Conservation (phyloP, 2,113 vertebrate species). For the Cisticola juncidis region DNA sequence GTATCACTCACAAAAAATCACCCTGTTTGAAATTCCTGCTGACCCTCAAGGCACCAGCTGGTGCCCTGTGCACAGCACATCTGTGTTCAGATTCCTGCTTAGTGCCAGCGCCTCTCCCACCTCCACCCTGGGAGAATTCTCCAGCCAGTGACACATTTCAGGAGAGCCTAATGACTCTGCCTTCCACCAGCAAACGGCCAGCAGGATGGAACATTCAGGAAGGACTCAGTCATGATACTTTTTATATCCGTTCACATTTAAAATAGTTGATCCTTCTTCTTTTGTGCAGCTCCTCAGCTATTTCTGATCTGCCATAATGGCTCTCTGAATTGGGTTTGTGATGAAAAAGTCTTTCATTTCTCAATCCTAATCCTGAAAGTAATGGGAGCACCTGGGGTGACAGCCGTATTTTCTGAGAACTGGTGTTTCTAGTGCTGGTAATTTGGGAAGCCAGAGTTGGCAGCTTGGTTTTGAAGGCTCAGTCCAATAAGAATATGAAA, state of each 20-base stretch:
- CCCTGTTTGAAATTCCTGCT: not conserved
- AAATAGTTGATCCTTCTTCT: not conserved
- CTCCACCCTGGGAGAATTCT: not conserved
- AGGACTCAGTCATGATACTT: not conserved
- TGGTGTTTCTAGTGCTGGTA: not conserved
- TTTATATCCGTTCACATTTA: not conserved
- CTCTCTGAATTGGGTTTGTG: not conserved
- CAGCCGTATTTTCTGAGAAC: not conserved
- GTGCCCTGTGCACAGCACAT: not conserved
- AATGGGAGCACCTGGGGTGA: not conserved
- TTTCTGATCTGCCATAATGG: fast-evolving
- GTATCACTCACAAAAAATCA: not conserved
- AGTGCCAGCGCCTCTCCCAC: not conserved
- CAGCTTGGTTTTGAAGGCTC: not conserved
- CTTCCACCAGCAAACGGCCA: not conserved
- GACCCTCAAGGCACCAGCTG: not conserved
- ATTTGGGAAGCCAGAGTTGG: not conserved
- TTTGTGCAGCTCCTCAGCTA: not conserved
- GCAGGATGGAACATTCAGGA: no score
- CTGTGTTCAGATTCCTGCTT: not conserved
- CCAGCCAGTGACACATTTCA: fast-evolving
- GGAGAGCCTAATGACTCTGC: not conserved
- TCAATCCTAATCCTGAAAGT: not conserved
- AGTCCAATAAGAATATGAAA: not conserved
- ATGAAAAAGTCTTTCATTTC: not conserved